These are phyloP conservation scores for Pygoscelis antarcticus DNA, from an alignment of 2,113 vertebrate species.

Conservation along the genomic window DNA sequence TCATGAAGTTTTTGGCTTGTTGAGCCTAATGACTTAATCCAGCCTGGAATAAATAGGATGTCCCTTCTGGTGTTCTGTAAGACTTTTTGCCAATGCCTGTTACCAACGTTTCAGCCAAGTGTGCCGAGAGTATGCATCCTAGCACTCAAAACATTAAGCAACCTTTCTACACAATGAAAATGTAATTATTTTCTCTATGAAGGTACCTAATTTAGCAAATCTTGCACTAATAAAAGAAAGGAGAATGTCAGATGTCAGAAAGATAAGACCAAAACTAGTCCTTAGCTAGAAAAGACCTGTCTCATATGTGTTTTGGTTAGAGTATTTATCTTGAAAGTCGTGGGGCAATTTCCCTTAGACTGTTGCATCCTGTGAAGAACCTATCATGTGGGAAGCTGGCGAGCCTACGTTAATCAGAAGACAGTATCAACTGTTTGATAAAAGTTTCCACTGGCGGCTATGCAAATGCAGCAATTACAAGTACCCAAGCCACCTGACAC, in stretches of 20 bases:
- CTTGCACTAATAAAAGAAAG: neutral
- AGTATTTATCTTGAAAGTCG: neutral
- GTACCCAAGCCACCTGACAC: neutral
- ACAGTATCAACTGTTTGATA: neutral
- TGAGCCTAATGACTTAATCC: neutral
- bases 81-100: neutral
- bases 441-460: neutral
- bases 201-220: neutral
- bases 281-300: neutral
- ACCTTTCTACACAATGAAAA: neutral
- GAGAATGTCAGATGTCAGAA: neutral
- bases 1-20: neutral
- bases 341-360: neutral
- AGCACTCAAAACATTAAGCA: neutral
- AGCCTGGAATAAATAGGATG: neutral
- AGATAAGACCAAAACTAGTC: neutral
- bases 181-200: neutral
- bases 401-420: neutral
- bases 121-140: neutral
- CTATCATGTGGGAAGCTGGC: neutral
- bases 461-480: neutral
- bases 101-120: neutral
- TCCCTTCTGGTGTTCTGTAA: neutral
- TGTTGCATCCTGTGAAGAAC: constrained; percentile 15
- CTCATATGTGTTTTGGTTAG: neutral